A percentile compares a stretch with the other conserved stretches of the same genome.
phyloP scores from a whole-genome alignment of 2,113 vertebrate species.

The Aptenodytes patagonicus region DNA sequence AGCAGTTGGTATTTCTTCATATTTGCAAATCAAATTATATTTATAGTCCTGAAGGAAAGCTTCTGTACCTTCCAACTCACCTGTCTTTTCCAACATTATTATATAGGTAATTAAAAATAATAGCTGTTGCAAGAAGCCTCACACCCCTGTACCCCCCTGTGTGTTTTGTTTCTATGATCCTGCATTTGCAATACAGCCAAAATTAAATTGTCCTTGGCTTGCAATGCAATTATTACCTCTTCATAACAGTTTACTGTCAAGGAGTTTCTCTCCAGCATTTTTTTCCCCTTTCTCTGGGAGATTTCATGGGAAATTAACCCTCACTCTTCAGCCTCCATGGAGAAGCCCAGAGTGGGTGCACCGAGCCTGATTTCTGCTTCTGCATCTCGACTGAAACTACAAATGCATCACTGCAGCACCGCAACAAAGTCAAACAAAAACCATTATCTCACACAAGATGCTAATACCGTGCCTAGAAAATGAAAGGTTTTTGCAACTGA shows the following conservation, averaged over 20 bases:
- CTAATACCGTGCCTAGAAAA: not conserved
- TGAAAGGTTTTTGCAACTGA: accelerated
- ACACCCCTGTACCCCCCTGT: not conserved
- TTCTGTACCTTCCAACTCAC: not conserved
- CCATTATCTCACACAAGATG: not conserved
- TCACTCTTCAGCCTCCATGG: not conserved
- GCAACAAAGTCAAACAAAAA: not conserved
- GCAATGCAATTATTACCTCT: not conserved
- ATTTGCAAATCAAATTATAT: not conserved
- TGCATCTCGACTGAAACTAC: not conserved
- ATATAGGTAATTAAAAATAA: not conserved
- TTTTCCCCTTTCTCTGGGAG: not conserved
- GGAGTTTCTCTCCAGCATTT: not conserved
- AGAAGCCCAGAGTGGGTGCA: not conserved
- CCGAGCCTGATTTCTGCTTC: not conserved
- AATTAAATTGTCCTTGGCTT: not conserved
- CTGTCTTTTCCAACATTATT: not conserved
- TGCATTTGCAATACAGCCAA: not conserved
- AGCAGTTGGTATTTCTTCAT: not conserved
- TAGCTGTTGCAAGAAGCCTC: not conserved
- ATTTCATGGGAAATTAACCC: not conserved
- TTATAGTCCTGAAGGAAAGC: not conserved
- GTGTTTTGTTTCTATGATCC: not conserved
- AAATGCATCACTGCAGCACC: not conserved
- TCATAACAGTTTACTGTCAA: not conserved